Base-by-base conservation (phyloP, 2,888 invertebrate genomes). In the Pogonocherus hispidulus region DNA sequence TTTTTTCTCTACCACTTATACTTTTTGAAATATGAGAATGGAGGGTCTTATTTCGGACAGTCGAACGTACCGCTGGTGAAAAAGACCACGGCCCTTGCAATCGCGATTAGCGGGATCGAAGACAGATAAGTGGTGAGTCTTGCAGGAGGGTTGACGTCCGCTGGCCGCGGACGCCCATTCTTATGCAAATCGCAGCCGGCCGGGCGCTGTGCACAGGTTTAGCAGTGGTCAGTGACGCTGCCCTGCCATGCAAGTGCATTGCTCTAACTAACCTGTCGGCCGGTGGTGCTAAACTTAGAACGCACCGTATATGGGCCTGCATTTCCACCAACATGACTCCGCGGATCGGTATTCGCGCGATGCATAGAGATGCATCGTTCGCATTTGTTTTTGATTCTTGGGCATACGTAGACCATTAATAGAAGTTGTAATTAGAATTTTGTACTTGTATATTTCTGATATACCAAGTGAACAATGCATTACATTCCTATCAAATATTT, bases 171-270 rank as follows among this genome's bases (percentile, higher is more conserved):
- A 47, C 54, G 66, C 67, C 71, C 74, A 76, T 76, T 76, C 77
- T 77, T 73, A 78, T 78, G 77, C 73, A 76, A 77, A 78, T 78
- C 72, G 71, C 69, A n/a, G 27, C n/a, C 59, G 27, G 27, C 32
- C 16, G 35, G 49, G 35, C 35, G 66, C 63, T 49, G 41, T 62
- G 46, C 57, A 67, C 72, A 71, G 74, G 74, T 71, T 74, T 74
- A 73, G 70, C 71, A 72, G 73, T 77, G 78, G 77, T 78, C 78
- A 78, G 77, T 78, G 75, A 75, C 75, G 75, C 70, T 69, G 54
- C 41, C 62, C 19, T 51, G 59, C 46, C 54, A 22, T 56, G 63
- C 66, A 56, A 67, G 76, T 74, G 70, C 77, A 72, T 69, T 76
- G 72, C 70, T 72, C 73, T 66, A 70, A 56, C 54, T 52, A 59